Evolutionary conservation across 2,888 invertebrate species (phyloP).

Genomic region (Deroplatys truncata): DNA sequence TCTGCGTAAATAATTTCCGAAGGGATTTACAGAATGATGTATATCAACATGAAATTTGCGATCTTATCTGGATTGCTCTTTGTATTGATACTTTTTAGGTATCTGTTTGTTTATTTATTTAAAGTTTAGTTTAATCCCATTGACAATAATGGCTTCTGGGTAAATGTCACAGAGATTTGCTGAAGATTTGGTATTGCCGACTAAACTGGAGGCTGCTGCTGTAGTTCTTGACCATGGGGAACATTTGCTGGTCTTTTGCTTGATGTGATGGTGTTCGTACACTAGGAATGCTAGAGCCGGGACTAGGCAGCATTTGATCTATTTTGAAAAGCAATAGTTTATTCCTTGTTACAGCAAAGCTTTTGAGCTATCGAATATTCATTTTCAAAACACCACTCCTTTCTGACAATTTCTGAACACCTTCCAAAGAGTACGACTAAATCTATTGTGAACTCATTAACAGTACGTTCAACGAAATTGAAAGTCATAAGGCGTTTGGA

Average conservation of each 20-base stretch:
- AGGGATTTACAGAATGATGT: too few relatives aligned
- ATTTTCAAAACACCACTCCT: background rate
- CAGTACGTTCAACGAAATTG: too few relatives aligned
- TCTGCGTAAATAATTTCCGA: too few relatives aligned
- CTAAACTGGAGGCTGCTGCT: constrained; percentile 46
- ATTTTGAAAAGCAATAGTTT: constrained; percentile 47
- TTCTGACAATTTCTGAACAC: background rate
- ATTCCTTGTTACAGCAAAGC: background rate
- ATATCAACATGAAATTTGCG: too few relatives aligned
- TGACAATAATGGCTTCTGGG: constrained; percentile 66
- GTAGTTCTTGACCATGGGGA: constrained; percentile 76
- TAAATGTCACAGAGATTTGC: constrained; percentile 45
- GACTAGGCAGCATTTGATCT: constrained; percentile 90
- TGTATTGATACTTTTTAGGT: too few relatives aligned
- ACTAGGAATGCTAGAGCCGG: constrained; percentile 83
- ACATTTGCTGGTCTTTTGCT: constrained; percentile 88
- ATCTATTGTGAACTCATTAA: too few relatives aligned
- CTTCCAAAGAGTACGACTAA: too few relatives aligned
- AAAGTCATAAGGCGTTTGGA: too few relatives aligned
- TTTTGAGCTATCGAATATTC: background rate
- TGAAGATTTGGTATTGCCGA: constrained; percentile 51
- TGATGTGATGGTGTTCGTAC: constrained; percentile 82
- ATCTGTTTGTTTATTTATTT: too few relatives aligned
- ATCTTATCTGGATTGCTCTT: too few relatives aligned
- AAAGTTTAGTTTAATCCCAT: too few relatives aligned